Evolutionary conservation across 2,888 invertebrate genomes (phyloP), one percentile per base, ranked within the genome.

Genomic region (Argynnis bischoffii): DNA sequence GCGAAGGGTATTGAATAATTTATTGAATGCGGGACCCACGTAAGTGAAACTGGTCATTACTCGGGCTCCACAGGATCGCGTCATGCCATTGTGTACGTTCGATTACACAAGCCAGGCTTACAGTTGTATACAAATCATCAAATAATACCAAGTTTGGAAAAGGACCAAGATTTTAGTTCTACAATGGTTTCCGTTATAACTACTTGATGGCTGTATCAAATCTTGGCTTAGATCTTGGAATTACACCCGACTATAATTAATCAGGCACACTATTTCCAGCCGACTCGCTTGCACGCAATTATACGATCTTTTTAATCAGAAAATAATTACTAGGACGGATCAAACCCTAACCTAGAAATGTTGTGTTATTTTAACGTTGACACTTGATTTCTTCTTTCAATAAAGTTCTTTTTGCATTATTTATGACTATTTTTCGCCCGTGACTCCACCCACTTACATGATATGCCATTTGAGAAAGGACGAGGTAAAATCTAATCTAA

Each of bases 1-100:
- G 70, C 64, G 61, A 75, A 77, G 76, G 72, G 69, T 75, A 74
- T 77, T 84, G 79, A 82, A 86, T 86, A 79, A 85, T 81, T 79
- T 82, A 83, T 83, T 72, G 73, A 74, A 72, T 26, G 59, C 65
- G 72, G 69, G 66, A 72, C 72, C 73, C 75, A 75, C 75, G 72
- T 68, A 54, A 66, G 64, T 69, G 67, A 66, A 72, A 69, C 66
- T 64, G 69, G 53, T 67, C 71, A 65, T 72, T 73, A 74, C 69
- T 69, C 67, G 50, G 69, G 54, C 66, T 67, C 35, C 66, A 63
- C 55, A 69, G 64, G 59, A 70, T 64, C 66, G 60, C 69, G 69
- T 71, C 64, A 68, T 71, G 41, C 70, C 51, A 70, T 72, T 72
- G 69, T 73, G 64, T 64, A 56, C 65, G 55, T 69, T 41, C 65